Evolutionary conservation across 1,140 invertebrate species (phyloP), one percentile per base, ranked within the genome.

Genomic region (Macrosteles quadrilineatus): DNA sequence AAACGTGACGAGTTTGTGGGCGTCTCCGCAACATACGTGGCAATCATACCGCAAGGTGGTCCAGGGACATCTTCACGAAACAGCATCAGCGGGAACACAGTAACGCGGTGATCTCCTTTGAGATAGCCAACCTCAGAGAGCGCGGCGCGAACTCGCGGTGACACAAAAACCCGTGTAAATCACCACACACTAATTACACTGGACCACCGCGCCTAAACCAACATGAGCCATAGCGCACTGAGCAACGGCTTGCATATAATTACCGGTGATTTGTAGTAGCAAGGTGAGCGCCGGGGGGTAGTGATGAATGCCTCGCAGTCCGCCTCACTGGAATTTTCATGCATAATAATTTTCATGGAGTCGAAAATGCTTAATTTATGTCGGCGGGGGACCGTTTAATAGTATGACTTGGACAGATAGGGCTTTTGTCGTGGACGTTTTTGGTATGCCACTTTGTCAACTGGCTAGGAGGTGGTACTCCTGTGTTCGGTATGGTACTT

Each of bases 291-390:
- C 47, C 23, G 27, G 55, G 55, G 23, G 55, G 55, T 59, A 14
- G 21, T 59, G 55, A 59, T 29, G 27, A 30, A 59, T 59, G 55
- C 19, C 47, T 6, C 17, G 17, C 36, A 40, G 36, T 40, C 36
- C 2, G 21, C 47, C 23, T 59, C 55, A 23, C 55, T 27, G 55
- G 55, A 59, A 59, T 59, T 59, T 59, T 59, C 55, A 59, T 59
- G 55, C 55, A 59, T 59, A 59, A 59, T 59, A 59, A 59, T 59
- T 59, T 30, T 59, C 55, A 59, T 59, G 23, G 21, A 59, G 55
- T 59, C 55, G 55, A 59, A 59, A 59, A 59, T 59, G 55, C 27
- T 59, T 59, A 59, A 59, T 59, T 59, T 59, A 59, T 59, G 55
- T 59, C 21, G 47, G 55, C 25, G 55, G 27, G 55, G 25, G 55